Conservation (phyloP, 1,140 invertebrate genomes). For the Antheraea mylitta region DNA sequence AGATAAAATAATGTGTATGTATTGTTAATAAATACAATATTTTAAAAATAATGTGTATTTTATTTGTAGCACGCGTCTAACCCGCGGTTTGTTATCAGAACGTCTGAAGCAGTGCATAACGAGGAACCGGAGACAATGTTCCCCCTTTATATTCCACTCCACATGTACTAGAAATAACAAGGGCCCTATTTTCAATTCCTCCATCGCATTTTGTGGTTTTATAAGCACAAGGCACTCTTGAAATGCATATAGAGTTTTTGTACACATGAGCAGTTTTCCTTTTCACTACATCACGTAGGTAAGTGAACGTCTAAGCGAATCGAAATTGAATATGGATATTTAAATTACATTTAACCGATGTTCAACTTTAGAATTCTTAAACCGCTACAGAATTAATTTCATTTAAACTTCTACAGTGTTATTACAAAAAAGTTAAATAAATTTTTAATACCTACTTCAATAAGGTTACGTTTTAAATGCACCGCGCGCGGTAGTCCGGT, state of each 20-base stretch:
- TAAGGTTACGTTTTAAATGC: too few species aligned
- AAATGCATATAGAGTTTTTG: constrained; percentile 48
- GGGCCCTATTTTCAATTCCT: constrained; percentile 72
- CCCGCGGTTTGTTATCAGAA: constrained; percentile 53
- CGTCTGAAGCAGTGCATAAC: constrained; percentile 48
- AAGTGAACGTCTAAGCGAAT: constrained; percentile 28
- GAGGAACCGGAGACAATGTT: constrained; percentile 52
- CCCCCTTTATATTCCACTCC: constrained; percentile 59
- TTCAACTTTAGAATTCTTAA: too few species aligned
- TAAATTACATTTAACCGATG: constrained; percentile 18
- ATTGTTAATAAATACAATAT: neutral
- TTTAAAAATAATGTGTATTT: constrained; percentile 16
- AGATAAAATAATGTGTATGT: too few species aligned
- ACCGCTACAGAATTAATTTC: neutral
- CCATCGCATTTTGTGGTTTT: constrained; percentile 52
- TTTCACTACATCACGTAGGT: constrained; percentile 17
- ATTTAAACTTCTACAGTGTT: neutral
- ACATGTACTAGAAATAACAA: constrained; percentile 69
- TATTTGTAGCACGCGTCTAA: constrained; percentile 16
- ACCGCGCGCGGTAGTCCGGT: too few species aligned
- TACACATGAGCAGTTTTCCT: constrained; percentile 41
- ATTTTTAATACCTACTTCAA: too few species aligned
- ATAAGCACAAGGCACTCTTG: constrained; percentile 48
- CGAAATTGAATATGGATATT: constrained; percentile 31
- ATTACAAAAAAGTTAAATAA: too few species aligned